phyloP scores from a whole-genome alignment of 2,113 vertebrate genomes.

The Callocephalon fimbriatum region DNA sequence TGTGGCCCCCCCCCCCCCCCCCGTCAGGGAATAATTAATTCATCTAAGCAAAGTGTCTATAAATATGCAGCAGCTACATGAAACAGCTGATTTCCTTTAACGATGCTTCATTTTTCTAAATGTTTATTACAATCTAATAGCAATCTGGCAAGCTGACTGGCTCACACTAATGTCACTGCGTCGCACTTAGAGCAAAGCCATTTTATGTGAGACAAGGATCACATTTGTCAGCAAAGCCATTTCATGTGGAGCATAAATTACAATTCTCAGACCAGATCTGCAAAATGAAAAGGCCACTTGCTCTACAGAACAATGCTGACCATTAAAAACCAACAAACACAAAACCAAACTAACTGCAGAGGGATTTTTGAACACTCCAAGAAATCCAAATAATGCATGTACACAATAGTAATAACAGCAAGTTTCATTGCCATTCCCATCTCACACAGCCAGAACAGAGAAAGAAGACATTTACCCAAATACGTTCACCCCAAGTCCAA shows the following conservation, averaged over 20 bases:
- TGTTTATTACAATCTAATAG: slow-evolving; percentile 27
- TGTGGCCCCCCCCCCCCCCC: not conserved
- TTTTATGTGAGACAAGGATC: not conserved
- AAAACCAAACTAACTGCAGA: not conserved
- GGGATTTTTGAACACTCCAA: not conserved
- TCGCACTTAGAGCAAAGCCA: not conserved
- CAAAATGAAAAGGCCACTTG: not conserved
- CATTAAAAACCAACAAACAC: not conserved
- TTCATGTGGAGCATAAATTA: not conserved
- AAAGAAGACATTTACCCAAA: not conserved
- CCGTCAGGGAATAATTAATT: not conserved
- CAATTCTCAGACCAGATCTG: not conserved
- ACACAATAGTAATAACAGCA: not conserved
- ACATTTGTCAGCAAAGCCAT: not conserved
- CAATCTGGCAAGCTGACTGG: slow-evolving; percentile 1
- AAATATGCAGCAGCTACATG: slow-evolving; percentile 32
- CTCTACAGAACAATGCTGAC: not conserved
- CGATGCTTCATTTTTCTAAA: slow-evolving; percentile 35
- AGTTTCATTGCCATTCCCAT: not conserved
- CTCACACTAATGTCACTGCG: not conserved
- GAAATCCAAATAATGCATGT: not conserved
- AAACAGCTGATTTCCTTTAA: slow-evolving; percentile 52
- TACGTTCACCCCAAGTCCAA: not conserved
- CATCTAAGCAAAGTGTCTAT: not conserved
- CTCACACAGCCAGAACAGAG: not conserved